Percentiles rank a stretch among this genome's conserved stretches.
Conservation (phyloP, 2,113 vertebrate genomes). For the Scartelaos histophorus region DNA sequence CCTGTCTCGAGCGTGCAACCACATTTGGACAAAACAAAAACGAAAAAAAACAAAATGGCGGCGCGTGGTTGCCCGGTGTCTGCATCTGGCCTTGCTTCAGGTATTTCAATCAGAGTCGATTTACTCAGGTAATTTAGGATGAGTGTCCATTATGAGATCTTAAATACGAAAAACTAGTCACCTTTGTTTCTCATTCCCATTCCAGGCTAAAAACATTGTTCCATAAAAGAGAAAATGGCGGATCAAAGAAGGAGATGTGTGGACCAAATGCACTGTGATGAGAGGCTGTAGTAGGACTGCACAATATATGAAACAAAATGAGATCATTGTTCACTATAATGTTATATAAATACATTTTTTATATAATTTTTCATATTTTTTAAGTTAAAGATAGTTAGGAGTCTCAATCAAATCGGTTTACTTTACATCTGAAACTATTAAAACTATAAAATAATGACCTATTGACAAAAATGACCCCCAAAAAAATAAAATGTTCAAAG, state of each 20-base stretch:
- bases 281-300: conserved; percentile 11
- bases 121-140: conserved; percentile 97
- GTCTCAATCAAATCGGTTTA: too few relatives aligned
- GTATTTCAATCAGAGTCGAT: conserved; percentile 92
- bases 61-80: conserved; percentile 84
- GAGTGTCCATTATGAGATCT: conserved; percentile 80
- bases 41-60: conserved; percentile 54
- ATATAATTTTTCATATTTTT: too few relatives aligned
- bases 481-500: too few relatives aligned
- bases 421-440: too few relatives aligned
- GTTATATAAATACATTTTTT: too few relatives aligned
- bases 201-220: conserved; percentile 77
- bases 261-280: conserved; percentile 48
- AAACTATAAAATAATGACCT: too few relatives aligned
- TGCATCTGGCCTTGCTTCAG: conserved; percentile 87
- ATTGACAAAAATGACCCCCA: too few relatives aligned
- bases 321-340: not conserved
- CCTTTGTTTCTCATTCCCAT: conserved; percentile 32
- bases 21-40: conserved; percentile 41
- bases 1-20: conserved; percentile 82
- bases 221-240: conserved; percentile 45
- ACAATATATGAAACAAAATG: not conserved
- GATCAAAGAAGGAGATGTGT: conserved; percentile 4
- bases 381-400: too few relatives aligned
- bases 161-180: conserved; percentile 27